A percentile compares a stretch with the other conserved stretches of the same genome.
Evolutionary conservation across 2,888 invertebrate genomes (phyloP).

Genomic region (Stenurella melanura): DNA sequence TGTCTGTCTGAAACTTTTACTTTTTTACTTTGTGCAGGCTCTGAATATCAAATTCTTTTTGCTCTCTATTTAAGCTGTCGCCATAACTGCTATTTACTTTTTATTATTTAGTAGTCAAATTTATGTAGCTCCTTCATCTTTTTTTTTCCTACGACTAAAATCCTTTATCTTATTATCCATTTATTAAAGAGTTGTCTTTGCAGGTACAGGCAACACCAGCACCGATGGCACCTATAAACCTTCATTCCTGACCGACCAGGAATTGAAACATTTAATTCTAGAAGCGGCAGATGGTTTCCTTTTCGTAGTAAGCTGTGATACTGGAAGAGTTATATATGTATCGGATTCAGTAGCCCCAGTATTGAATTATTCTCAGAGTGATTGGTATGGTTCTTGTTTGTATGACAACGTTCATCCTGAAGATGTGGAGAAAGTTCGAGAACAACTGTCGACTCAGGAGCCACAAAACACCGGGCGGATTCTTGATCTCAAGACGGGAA

Average conservation of each 20-base stretch:
- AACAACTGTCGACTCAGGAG: slow-evolving; percentile 97
- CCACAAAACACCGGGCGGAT: slow-evolving; percentile 97
- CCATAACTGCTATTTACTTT: no score
- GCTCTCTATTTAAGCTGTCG: no score
- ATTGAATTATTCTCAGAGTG: slow-evolving; percentile 96
- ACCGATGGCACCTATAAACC: slow-evolving; percentile 98
- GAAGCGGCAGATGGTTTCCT: slow-evolving; percentile 99
- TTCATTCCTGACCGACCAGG: slow-evolving; percentile 98
- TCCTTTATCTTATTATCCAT: background rate
- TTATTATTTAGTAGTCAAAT: background rate
- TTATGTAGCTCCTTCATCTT: no score
- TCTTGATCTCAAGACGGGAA: slow-evolving; percentile 97
- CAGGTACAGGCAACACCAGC: slow-evolving; percentile 97
- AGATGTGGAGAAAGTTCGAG: slow-evolving; percentile 96
- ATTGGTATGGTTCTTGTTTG: slow-evolving; percentile 97
- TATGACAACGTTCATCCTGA: slow-evolving; percentile 98
- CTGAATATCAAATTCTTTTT: no score
- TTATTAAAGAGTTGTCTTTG: slow-evolving; percentile 55
- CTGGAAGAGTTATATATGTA: slow-evolving; percentile 97
- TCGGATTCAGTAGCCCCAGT: slow-evolving; percentile 99
- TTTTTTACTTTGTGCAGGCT: no score
- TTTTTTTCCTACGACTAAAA: no score
- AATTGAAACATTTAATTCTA: slow-evolving; percentile 97
- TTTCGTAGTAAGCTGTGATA: slow-evolving; percentile 97
- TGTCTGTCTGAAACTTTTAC: no score